These are phyloP conservation scores for Callosobruchus maculatus DNA, from an alignment of 2,888 invertebrate genomes.

Conservation along the genomic window DNA sequence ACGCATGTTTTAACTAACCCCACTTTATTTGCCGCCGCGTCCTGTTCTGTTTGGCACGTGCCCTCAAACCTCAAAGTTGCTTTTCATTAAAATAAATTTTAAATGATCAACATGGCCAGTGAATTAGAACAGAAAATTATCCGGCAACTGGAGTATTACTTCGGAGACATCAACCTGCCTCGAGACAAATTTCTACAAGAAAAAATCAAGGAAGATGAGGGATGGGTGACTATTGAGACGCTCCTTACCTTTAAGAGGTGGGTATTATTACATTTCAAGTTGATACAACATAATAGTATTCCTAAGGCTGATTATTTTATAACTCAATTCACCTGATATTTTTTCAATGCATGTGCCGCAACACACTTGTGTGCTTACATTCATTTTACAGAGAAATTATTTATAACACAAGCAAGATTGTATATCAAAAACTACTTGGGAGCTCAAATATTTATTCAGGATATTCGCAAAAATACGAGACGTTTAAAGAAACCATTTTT, in stretches of 20 bases:
- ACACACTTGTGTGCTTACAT: no score
- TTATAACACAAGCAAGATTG: no score
- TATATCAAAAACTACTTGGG: no score
- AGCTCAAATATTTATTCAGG: no score
- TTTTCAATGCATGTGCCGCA: no score
- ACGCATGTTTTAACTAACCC: not conserved
- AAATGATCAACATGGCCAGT: conserved; percentile 23
- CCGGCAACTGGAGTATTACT: conserved; percentile 65
- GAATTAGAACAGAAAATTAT: conserved; percentile 61
- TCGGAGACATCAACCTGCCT: conserved; percentile 87
- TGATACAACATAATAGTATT: no score
- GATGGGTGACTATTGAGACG: conserved; percentile 83
- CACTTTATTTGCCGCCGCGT: not conserved
- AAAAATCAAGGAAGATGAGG: conserved; percentile 80
- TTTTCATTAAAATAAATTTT: not conserved
- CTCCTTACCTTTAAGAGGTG: conserved; percentile 83
- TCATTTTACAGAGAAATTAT: no score
- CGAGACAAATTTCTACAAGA: conserved; percentile 91
- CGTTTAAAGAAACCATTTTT: no score
- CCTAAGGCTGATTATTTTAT: no score
- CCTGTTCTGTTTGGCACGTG: not conserved
- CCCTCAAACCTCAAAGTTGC: not conserved
- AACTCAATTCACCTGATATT: no score
- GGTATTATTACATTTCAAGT: not conserved
- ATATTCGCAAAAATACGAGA: no score